These are phyloP conservation scores for Caenorhabditis sp. DNA, from an alignment of 2,888 invertebrate species.

Conservation along the genomic window DNA sequence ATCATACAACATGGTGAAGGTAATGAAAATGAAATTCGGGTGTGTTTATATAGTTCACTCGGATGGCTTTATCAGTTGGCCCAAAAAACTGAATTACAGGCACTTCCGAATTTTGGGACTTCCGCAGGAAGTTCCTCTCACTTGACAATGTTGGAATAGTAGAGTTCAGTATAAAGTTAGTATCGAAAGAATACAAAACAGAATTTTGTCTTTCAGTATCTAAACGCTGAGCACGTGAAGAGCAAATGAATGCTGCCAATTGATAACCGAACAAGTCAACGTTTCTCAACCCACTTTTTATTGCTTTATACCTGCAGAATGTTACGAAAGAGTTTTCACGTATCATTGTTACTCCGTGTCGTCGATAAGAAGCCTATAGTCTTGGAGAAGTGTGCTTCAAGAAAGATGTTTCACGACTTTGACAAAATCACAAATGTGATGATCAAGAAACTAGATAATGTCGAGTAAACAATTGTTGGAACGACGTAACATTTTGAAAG, in stretches of 20 bases:
- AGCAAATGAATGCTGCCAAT: background rate
- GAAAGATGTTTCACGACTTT: slow-evolving; percentile 9
- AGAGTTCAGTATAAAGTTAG: background rate
- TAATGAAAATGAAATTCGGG: background rate
- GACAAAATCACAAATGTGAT: background rate
- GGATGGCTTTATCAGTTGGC: background rate
- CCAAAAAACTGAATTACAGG: slow-evolving; percentile 20
- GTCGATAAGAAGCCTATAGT: slow-evolving; percentile 37
- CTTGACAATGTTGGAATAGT: background rate
- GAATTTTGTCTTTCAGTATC: background rate
- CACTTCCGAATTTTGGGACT: background rate
- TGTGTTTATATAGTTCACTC: slow-evolving; percentile 19
- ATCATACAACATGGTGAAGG: slow-evolving; percentile 28
- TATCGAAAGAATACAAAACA: background rate
- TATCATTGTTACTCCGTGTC: slow-evolving; percentile 17
- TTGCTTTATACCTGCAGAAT: slow-evolving; percentile 17
- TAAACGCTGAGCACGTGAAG: slow-evolving; percentile 15
- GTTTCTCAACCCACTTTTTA: slow-evolving; percentile 22
- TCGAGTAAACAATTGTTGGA: slow-evolving; percentile 12
- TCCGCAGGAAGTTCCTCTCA: background rate
- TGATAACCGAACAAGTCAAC: slow-evolving; percentile 34
- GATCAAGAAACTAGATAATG: slow-evolving; percentile 13
- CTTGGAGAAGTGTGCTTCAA: slow-evolving; percentile 17
- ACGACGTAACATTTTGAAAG: slow-evolving; percentile 10
- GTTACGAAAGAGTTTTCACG: slow-evolving; percentile 27